Evolutionary conservation across 2,888 invertebrate species (phyloP).

Genomic region (Alsophila aescularia): DNA sequence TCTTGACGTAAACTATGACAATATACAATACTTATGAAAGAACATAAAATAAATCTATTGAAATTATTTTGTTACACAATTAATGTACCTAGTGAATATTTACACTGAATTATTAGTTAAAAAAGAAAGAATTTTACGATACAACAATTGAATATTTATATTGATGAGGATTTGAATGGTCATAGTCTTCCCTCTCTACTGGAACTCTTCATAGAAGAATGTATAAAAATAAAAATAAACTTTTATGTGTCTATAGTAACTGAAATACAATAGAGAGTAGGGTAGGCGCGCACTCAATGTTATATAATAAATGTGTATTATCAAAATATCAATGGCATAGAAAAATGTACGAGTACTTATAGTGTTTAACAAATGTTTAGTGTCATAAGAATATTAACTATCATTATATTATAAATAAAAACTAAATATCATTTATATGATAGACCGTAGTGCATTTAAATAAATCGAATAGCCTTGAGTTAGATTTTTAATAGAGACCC

Average conservation of each 20-base stretch:
- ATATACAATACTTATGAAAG: slow-evolving; percentile 58
- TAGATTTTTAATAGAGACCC: slow-evolving; percentile 47
- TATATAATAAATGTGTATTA: not conserved
- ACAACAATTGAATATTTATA: not conserved
- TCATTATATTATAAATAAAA: not conserved
- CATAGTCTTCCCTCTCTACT: not conserved
- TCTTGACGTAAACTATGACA: slow-evolving; percentile 53
- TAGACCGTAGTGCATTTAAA: slow-evolving; percentile 51
- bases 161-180: too few relatives aligned
- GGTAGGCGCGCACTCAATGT: too few relatives aligned
- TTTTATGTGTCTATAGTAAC: not conserved
- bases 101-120: not conserved
- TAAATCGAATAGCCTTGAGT: slow-evolving; percentile 53
- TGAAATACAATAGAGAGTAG: too few relatives aligned
- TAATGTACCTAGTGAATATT: not conserved
- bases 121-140: not conserved
- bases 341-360: not conserved
- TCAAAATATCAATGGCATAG: not conserved
- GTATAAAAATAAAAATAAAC: not conserved
- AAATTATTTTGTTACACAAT: slow-evolving; percentile 9
- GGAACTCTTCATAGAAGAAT: not conserved
- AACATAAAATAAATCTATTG: slow-evolving; percentile 5
- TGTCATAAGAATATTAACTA: too few relatives aligned
- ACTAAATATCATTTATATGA: slow-evolving; percentile 19
- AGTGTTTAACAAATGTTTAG: not conserved